A percentile compares a stretch with the other conserved stretches of the same genome.
These are phyloP conservation scores for Gastracanthus pulcherrimus DNA, from an alignment of 2,888 invertebrate species.

Conservation along the genomic window DNA sequence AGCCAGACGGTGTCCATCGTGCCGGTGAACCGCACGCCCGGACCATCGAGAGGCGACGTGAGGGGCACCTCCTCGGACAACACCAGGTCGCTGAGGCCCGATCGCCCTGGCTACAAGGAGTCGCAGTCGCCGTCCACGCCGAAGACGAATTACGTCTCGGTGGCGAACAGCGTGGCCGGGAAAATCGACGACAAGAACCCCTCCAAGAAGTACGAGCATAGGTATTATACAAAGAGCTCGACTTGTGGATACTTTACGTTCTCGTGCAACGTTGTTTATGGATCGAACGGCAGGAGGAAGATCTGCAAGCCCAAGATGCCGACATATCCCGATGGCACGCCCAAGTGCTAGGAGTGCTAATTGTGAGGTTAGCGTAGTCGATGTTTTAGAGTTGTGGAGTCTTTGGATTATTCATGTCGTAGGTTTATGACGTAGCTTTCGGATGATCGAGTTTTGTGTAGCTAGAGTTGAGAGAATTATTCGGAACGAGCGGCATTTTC, in stretches of 20 bases:
- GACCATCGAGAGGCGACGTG: background rate
- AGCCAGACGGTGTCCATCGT: constrained; percentile 82
- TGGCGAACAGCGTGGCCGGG: constrained; percentile 89
- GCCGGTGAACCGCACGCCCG: constrained; percentile 60
- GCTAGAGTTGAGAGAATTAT: background rate
- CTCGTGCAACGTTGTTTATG: constrained; percentile 89
- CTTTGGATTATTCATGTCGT: background rate
- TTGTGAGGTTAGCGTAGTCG: background rate
- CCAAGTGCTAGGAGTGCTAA: constrained; percentile 70
- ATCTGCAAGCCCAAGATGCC: constrained; percentile 90
- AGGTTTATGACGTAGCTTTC: constrained; percentile 25
- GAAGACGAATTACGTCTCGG: constrained; percentile 83
- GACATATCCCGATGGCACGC: constrained; percentile 86
- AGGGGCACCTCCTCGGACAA: constrained; percentile 24
- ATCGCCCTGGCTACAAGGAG: constrained; percentile 25
- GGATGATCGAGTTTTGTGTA: constrained; percentile 10
- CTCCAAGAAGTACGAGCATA: constrained; percentile 80
- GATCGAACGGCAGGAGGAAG: constrained; percentile 87
- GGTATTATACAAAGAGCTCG: constrained; percentile 91
- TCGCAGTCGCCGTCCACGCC: constrained; percentile 21
- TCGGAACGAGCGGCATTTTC: background rate
- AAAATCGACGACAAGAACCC: constrained; percentile 82
- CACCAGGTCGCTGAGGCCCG: constrained; percentile 65
- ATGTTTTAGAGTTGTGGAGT: background rate
- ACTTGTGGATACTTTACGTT: constrained; percentile 93